phyloP scores from a whole-genome alignment of 2,888 invertebrate genomes.

The Cacoxenus indagator region DNA sequence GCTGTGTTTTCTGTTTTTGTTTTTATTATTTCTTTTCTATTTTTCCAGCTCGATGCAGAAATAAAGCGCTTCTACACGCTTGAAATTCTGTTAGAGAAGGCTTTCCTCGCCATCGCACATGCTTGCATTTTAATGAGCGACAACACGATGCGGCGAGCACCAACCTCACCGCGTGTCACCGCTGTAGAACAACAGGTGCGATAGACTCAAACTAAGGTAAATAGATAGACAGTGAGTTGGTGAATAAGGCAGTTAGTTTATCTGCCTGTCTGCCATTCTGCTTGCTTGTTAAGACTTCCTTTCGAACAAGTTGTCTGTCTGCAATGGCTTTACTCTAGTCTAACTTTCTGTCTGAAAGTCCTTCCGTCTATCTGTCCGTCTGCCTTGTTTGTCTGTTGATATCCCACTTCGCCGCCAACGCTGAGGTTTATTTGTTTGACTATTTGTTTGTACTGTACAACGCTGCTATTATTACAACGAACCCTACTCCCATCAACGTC shows the following conservation, averaged over 20 bases:
- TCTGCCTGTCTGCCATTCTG: background rate
- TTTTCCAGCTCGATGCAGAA: background rate
- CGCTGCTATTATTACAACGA: constrained; percentile 32
- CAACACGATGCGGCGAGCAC: constrained; percentile 13
- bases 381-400: background rate
- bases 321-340: constrained; percentile 50
- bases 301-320: constrained; percentile 12
- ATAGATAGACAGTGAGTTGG: background rate
- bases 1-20: background rate
- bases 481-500: constrained; percentile 41
- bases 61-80: background rate
- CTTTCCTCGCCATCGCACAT: constrained; percentile 32
- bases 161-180: constrained; percentile 7
- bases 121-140: constrained; percentile 60
- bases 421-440: constrained; percentile 48
- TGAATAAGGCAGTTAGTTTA: background rate
- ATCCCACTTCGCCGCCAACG: background rate
- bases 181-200: background rate
- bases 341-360: constrained; percentile 56
- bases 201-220: background rate
- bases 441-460: constrained; percentile 44
- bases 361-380: constrained; percentile 28
- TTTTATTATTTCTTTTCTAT: background rate
- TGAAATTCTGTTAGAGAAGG: constrained; percentile 13
- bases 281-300: background rate